phyloP scores from a whole-genome alignment of 2,797 vertebrate species.

The Sphenodon punctatus region DNA sequence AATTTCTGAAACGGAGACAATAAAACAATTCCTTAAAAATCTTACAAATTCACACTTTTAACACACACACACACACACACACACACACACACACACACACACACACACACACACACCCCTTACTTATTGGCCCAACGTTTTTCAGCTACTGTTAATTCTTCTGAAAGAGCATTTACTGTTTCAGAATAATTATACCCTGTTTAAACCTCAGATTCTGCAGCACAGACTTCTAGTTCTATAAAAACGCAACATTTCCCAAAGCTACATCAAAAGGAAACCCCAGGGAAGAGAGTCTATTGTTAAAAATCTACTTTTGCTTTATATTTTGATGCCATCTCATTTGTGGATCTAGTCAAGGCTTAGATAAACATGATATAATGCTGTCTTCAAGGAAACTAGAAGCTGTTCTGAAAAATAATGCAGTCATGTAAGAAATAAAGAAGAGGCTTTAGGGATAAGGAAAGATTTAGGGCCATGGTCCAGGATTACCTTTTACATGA shows the following conservation, averaged over 20 bases:
- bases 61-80: too few relatives aligned
- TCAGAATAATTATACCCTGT: not conserved
- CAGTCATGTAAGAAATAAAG: slow-evolving; percentile 58
- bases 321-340: not conserved
- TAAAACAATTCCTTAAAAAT: too few relatives aligned
- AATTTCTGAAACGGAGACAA: slow-evolving; percentile 77
- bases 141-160: not conserved
- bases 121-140: too few relatives aligned
- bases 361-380: slow-evolving; percentile 46
- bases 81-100: too few relatives aligned
- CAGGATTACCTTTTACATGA: slow-evolving; percentile 57
- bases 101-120: too few relatives aligned
- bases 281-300: not conserved
- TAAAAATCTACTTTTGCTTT: not conserved
- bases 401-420: slow-evolving; percentile 43
- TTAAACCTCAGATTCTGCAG: not conserved
- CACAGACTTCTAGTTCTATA: not conserved
- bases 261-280: accelerated
- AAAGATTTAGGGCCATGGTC: slow-evolving; percentile 67
- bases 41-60: too few relatives aligned
- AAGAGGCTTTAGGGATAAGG: slow-evolving; percentile 75
- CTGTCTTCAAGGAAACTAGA: slow-evolving; percentile 45
- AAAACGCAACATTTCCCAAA: not conserved
- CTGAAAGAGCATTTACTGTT: not conserved
- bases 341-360: not conserved